Evolutionary conservation across 2,113 vertebrate genomes (phyloP).

Genomic region (Urocolius indicus): DNA sequence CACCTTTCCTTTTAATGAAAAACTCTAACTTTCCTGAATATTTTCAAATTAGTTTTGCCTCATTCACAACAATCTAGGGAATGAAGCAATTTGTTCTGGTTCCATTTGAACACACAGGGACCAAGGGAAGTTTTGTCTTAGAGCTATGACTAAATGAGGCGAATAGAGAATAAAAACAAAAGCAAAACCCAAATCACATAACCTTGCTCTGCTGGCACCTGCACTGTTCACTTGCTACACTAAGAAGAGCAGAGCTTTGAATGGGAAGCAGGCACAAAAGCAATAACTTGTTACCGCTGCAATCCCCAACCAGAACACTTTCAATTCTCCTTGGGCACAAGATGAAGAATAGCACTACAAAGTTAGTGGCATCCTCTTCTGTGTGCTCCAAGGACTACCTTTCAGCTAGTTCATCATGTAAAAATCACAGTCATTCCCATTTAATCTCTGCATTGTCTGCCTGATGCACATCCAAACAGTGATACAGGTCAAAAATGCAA

Average conservation of each 20-base stretch:
- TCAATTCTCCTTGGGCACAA: background rate
- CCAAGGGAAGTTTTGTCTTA: background rate
- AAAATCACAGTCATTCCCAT: background rate
- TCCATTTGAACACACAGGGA: conserved; percentile 8
- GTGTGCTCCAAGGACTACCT: background rate
- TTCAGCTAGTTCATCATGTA: background rate
- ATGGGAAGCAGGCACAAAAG: background rate
- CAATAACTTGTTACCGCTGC: background rate
- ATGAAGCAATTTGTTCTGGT: background rate
- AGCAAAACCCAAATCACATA: background rate
- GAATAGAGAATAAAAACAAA: conserved; percentile 1
- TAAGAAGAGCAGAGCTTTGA: background rate
- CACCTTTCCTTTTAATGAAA: background rate
- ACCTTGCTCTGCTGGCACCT: background rate
- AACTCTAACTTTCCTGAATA: background rate
- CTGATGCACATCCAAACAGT: accelerated
- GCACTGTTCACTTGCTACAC: background rate
- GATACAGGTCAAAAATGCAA: background rate
- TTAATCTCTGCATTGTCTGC: background rate
- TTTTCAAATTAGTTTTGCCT: background rate
- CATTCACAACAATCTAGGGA: background rate
- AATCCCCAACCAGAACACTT: background rate
- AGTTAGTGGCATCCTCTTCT: background rate
- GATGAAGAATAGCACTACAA: background rate
- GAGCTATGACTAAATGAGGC: background rate